Percentiles rank a stretch among this genome's conserved stretches.
phyloP scores from a whole-genome alignment of 2,888 invertebrate genomes.

The Gnatocerus cornutus region DNA sequence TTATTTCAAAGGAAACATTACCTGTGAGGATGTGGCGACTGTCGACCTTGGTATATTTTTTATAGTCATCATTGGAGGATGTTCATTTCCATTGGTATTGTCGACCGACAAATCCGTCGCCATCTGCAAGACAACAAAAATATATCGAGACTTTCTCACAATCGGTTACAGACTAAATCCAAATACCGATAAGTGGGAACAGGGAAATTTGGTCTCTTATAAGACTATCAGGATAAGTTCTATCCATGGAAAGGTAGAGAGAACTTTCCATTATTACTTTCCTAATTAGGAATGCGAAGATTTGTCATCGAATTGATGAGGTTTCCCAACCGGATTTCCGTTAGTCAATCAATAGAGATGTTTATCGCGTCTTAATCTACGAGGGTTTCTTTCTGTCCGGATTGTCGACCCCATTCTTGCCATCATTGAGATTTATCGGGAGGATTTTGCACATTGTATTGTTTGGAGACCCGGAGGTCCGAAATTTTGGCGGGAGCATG shows the following conservation, averaged over 20 bases:
- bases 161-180: not conserved
- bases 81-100: slow-evolving; percentile 65
- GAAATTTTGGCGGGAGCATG: not conserved
- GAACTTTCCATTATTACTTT: slow-evolving; percentile 2
- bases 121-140: slow-evolving; percentile 62
- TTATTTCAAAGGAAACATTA: slow-evolving; percentile 48
- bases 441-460: too few species aligned
- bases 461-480: too few species aligned
- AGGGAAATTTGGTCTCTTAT: not conserved
- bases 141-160: not conserved
- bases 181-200: not conserved
- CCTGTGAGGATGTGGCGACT: slow-evolving; percentile 67
- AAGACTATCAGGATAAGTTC: slow-evolving; percentile 10
- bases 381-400: not conserved
- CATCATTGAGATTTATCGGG: not conserved
- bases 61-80: slow-evolving; percentile 62
- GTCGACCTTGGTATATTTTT: slow-evolving; percentile 62
- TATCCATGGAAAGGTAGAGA: not conserved
- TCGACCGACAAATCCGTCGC: slow-evolving; percentile 66
- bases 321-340: slow-evolving; percentile 31
- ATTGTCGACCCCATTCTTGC: not conserved
- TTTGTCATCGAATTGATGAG: slow-evolving; percentile 11
- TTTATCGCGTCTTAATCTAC: slow-evolving; percentile 6
- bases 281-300: slow-evolving; percentile 3
- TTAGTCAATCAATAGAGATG: slow-evolving; percentile 1